phyloP scores from a whole-genome alignment of 2,888 invertebrate genomes.

The Odontocolon sp. region DNA sequence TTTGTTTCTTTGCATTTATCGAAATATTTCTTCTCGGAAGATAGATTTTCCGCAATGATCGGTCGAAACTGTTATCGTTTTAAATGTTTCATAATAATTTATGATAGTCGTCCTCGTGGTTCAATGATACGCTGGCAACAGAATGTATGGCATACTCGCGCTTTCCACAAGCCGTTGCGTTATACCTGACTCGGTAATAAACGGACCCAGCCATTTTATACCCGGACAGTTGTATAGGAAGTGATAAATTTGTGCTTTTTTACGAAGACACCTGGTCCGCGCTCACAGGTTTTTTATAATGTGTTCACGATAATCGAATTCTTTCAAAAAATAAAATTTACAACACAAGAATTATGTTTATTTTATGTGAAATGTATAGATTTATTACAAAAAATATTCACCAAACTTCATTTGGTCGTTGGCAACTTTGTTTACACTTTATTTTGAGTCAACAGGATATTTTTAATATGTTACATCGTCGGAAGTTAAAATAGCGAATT shows the following conservation, averaged over 20 bases:
- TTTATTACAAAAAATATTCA: too few species aligned
- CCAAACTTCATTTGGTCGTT: too few species aligned
- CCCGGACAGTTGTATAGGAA: not conserved
- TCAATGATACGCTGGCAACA: not conserved
- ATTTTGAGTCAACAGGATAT: too few species aligned
- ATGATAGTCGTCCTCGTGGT: not conserved
- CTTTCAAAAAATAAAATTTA: not conserved
- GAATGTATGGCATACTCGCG: not conserved
- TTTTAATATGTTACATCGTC: too few species aligned
- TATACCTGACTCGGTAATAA: constrained; percentile 10
- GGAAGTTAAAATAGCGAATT: too few species aligned
- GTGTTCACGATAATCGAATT: constrained; percentile 18
- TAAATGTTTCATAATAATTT: constrained; percentile 2
- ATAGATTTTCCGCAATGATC: not conserved
- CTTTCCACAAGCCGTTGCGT: not conserved
- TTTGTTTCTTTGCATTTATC: too few species aligned
- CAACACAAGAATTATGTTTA: not conserved
- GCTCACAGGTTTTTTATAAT: not conserved
- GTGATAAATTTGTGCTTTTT: constrained; percentile 15
- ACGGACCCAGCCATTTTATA: constrained; percentile 5
- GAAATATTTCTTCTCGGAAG: too few species aligned
- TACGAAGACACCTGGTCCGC: constrained; percentile 5
- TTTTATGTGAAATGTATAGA: not conserved
- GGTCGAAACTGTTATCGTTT: not conserved
- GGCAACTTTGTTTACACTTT: too few species aligned